A percentile compares a stretch with the other conserved stretches of the same genome.
phyloP scores from a whole-genome alignment of 2,113 vertebrate species.

The Emydocephalus ijimae region DNA sequence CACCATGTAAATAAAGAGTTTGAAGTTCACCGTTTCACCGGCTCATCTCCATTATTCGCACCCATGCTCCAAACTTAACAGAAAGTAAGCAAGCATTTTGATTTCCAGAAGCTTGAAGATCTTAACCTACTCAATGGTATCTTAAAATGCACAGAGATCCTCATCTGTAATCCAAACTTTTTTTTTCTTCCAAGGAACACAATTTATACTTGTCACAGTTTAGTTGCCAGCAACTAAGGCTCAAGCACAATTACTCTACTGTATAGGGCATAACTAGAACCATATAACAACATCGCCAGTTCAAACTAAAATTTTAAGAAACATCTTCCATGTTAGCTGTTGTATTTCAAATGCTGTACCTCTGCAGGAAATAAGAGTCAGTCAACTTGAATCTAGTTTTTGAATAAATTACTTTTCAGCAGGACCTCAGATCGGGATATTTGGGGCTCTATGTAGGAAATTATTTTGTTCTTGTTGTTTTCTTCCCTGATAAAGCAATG shows the following conservation, averaged over 20 bases:
- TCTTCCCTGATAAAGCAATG: not conserved
- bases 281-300: not conserved
- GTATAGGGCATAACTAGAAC: not conserved
- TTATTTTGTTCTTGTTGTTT: not conserved
- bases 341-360: not conserved
- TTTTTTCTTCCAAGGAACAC: not conserved
- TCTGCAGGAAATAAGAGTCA: not conserved
- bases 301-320: not conserved
- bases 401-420: not conserved
- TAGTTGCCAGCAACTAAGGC: not conserved
- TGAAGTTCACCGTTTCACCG: too few species aligned
- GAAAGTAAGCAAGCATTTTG: not conserved
- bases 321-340: not conserved
- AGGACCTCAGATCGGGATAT: not conserved
- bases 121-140: not conserved
- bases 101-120: not conserved
- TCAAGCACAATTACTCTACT: not conserved
- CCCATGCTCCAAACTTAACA: too few species aligned
- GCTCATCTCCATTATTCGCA: too few species aligned
- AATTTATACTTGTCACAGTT: not conserved
- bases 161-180: not conserved
- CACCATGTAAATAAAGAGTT: too few species aligned
- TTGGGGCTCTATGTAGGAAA: not conserved
- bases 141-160: not conserved
- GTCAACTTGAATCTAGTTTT: not conserved